A percentile compares a stretch with the other conserved stretches of the same genome.
phyloP scores from a whole-genome alignment of 2,113 vertebrate genomes.

The Lepisosteus osseus region DNA sequence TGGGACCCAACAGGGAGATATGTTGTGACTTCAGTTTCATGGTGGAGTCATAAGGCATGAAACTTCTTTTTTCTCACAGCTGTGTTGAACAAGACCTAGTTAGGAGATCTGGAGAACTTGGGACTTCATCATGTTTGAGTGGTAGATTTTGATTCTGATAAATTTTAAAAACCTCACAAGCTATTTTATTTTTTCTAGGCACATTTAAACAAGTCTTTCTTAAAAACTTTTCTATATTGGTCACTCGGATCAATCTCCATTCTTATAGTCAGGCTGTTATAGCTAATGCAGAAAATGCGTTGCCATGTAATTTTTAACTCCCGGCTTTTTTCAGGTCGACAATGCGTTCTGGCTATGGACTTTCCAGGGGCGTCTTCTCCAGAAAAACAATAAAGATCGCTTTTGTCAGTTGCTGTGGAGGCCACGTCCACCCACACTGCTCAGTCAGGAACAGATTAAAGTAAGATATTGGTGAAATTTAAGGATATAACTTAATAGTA shows the following conservation, averaged over 20 bases:
- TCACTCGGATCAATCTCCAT: no score
- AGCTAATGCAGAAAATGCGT: no score
- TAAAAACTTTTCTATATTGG: no score
- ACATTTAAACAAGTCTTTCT: no score
- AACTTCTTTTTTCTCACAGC: no score
- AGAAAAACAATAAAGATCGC: constrained; percentile 95
- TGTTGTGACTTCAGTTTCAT: constrained; percentile 92
- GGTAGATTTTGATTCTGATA: no score
- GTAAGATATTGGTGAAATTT: constrained; percentile 44
- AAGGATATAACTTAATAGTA: neutral
- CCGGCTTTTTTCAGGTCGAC: constrained; percentile 76
- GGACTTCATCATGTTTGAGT: no score
- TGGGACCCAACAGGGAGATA: constrained; percentile 97
- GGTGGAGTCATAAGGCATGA: constrained; percentile 96
- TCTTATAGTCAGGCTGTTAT: no score
- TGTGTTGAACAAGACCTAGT: no score
- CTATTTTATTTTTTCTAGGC: no score
- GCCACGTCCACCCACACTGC: constrained; percentile 81
- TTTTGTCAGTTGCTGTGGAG: constrained; percentile 98
- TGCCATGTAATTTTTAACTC: neutral
- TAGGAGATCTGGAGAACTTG: no score
- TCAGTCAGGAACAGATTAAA: constrained; percentile 85
- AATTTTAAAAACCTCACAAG: no score
- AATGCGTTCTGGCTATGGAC: constrained; percentile 98
- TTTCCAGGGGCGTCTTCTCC: constrained; percentile 94